phyloP scores from a whole-genome alignment of 2,797 vertebrate species.

The Tangara arthus region DNA sequence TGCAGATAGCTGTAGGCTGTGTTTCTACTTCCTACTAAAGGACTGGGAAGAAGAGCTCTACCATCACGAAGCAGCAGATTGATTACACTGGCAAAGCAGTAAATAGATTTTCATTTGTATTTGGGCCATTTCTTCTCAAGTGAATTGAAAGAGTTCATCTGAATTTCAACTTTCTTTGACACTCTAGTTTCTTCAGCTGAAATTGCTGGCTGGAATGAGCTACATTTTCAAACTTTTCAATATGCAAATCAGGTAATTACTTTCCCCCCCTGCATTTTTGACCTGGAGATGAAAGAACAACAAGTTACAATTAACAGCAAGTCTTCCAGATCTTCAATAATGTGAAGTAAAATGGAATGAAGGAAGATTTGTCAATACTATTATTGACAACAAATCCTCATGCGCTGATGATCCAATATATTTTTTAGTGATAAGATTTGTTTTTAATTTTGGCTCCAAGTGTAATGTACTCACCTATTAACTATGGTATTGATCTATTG shows the following conservation, averaged over 20 bases:
- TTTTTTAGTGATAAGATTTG: neutral
- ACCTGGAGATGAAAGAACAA: neutral
- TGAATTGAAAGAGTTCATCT: neutral
- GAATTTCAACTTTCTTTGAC: neutral
- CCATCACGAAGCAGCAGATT: neutral
- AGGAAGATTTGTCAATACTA: neutral
- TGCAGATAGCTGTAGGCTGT: slow-evolving; percentile 35
- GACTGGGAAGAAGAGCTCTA: neutral
- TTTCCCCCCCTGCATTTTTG: neutral
- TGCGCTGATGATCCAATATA: neutral
- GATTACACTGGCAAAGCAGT: neutral
- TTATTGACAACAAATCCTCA: slow-evolving; percentile 14
- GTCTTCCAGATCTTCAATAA: neutral
- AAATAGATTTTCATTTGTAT: neutral
- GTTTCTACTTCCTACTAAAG: slow-evolving; percentile 4
- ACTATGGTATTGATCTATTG: neutral
- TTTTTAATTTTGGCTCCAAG: neutral
- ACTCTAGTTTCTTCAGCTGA: neutral
- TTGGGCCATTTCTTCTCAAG: neutral
- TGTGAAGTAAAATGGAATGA: neutral
- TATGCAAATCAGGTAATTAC: neutral
- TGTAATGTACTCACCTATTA: neutral
- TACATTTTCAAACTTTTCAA: neutral
- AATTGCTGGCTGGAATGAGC: neutral
- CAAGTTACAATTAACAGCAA: neutral